Evolutionary conservation across 2,113 vertebrate genomes (phyloP).

Genomic region (Austrofundulus limnaeus): DNA sequence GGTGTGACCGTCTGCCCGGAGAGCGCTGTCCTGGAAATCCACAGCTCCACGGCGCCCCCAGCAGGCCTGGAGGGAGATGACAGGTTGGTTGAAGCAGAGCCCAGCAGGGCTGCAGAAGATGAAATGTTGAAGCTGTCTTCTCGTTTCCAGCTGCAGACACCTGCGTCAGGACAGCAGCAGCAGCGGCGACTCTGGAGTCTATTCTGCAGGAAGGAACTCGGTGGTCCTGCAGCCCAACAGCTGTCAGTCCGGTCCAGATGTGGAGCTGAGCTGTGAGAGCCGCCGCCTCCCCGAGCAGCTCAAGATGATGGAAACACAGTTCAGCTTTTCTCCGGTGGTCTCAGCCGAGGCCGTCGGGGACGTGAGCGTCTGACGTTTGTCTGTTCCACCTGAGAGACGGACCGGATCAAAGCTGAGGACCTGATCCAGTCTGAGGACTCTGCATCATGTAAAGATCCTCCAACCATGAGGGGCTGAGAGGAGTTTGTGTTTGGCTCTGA

Average conservation of each 20-base stretch:
- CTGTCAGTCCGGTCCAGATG: too few species aligned
- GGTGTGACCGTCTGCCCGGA: slow-evolving; percentile 39
- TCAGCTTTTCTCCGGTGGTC: neutral
- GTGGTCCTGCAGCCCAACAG: neutral
- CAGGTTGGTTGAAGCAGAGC: too few species aligned
- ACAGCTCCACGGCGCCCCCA: neutral
- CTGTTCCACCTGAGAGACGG: neutral
- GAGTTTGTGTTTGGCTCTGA: too few species aligned
- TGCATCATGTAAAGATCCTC: too few species aligned
- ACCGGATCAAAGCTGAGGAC: neutral
- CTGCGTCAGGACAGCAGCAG: slow-evolving; percentile 61
- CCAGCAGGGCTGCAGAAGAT: neutral
- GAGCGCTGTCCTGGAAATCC: slow-evolving; percentile 15
- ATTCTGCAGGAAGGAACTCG: slow-evolving; percentile 63
- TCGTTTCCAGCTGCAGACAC: slow-evolving; percentile 30
- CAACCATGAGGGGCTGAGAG: too few species aligned
- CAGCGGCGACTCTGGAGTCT: slow-evolving; percentile 73
- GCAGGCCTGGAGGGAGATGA: slow-evolving; percentile 27
- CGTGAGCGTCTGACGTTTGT: slow-evolving; percentile 38
- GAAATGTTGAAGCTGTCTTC: neutral
- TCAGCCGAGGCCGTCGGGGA: slow-evolving; percentile 37
- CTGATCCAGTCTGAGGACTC: too few species aligned
- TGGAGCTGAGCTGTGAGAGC: too few species aligned
- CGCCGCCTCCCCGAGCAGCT: too few species aligned
- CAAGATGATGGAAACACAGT: slow-evolving; percentile 33